phyloP scores from a whole-genome alignment of 2,113 vertebrate species.

The Athene cunicularia region DNA sequence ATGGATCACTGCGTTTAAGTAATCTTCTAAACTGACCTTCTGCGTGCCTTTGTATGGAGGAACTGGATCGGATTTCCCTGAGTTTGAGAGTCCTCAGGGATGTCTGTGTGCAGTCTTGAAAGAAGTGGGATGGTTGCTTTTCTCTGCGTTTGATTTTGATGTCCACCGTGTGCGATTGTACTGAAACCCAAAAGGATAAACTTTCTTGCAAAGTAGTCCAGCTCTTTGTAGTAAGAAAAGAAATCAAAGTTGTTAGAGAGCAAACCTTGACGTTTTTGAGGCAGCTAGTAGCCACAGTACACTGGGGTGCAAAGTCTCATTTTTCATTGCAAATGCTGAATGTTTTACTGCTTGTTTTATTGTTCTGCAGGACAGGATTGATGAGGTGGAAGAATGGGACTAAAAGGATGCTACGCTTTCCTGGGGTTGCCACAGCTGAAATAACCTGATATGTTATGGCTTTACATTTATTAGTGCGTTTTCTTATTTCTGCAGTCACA shows the following conservation, averaged over 20 bases:
- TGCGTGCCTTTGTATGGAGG: not conserved
- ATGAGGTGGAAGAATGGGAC: not conserved
- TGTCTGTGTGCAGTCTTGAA: not conserved
- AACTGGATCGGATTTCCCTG: not conserved
- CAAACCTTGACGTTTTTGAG: too few species aligned
- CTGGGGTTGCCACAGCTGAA: not conserved
- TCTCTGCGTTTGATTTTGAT: not conserved
- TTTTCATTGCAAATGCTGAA: not conserved
- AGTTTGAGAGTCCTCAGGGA: not conserved
- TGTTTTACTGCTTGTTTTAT: not conserved
- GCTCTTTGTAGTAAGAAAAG: not conserved
- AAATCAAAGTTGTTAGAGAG: not conserved
- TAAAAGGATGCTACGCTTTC: not conserved
- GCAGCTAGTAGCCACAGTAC: too few species aligned
- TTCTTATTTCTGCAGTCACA: constrained; percentile 83
- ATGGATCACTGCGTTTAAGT: not conserved
- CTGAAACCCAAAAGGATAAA: not conserved
- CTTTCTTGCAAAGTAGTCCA: not conserved
- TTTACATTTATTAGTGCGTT: not conserved
- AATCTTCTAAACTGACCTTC: not conserved
- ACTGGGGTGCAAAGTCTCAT: not conserved
- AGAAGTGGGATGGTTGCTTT: not conserved
- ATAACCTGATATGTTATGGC: not conserved
- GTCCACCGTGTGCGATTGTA: too few species aligned
- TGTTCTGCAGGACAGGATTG: not conserved